Percentiles rank a stretch among this genome's conserved stretches.
These are phyloP conservation scores for Coleophora deauratella DNA, from an alignment of 2,888 invertebrate species.

Conservation along the genomic window DNA sequence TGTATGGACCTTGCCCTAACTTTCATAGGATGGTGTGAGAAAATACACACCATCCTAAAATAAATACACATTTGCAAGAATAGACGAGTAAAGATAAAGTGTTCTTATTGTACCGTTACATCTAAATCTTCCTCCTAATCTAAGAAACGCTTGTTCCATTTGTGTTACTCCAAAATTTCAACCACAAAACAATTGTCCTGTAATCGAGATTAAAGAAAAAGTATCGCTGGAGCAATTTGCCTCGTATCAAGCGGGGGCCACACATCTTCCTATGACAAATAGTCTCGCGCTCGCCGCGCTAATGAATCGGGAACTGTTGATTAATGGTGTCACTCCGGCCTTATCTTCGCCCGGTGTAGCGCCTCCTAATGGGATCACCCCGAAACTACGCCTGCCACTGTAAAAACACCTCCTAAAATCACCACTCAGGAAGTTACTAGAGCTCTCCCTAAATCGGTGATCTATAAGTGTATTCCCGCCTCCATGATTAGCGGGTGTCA, in stretches of 20 bases:
- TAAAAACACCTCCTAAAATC: slow-evolving; percentile 20
- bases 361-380: slow-evolving; percentile 60
- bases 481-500: slow-evolving; percentile 30
- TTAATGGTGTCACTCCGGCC: slow-evolving; percentile 57
- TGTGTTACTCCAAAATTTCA: no score
- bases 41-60: no score
- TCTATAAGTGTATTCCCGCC: slow-evolving; percentile 24
- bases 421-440: slow-evolving; percentile 17
- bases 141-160: no score
- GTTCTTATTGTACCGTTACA: no score
- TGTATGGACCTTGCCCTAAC: no score
- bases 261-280: slow-evolving; percentile 61
- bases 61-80: no score
- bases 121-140: no score
- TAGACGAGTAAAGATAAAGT: no score
- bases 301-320: slow-evolving; percentile 64
- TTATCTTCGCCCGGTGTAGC: slow-evolving; percentile 50
- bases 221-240: slow-evolving; percentile 23
- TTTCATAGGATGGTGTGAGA: no score
- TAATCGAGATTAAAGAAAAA: neutral
- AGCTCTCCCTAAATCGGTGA: slow-evolving; percentile 25
- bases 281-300: slow-evolving; percentile 39
- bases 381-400: slow-evolving; percentile 27
- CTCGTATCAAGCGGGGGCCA: slow-evolving; percentile 30
- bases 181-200: no score